Evolutionary conservation across 2,888 invertebrate genomes (phyloP), one percentile per base, ranked within the genome.

Genomic region (Erebia ligea): DNA sequence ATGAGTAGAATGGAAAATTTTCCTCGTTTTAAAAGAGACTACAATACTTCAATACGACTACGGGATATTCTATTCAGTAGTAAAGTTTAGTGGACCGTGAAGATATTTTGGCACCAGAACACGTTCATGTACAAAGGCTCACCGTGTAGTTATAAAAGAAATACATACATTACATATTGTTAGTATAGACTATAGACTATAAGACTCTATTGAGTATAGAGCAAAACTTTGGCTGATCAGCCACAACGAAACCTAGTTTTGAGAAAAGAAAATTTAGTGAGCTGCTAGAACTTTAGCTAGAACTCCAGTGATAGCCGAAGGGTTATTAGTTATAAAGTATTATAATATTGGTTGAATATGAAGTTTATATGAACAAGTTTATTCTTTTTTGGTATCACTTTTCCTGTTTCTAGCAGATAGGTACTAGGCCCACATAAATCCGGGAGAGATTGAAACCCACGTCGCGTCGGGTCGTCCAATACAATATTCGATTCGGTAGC

Each of bases 401-500:
- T 54, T 19, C 54, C 54, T 19, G 54, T 54, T 54, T 54, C 17
- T 17, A 54, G 17, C 2, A 52, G 9, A 17, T 54, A 54, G 10
- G 19, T 10, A 54, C n/a, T 40, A 68, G 61, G 42, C 45, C 40
- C 61, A 69, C 65, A 67, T 67, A 70, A 70, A 67, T 67, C 70
- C 62, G 70, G 48, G 45, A 21, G 15, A 62, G 63, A 62, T 68
- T 50, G 64, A 54, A 67, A 65, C 68, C 13, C 50, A 34, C 17
- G 45, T 63, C 42, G 63, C 19, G 57, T 63, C 52, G 58, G 63
- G 52, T 68, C 71, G 67, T 45, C 59, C 42, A 59, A 65, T 40
- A 65, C 48, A 69, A 65, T 61, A 65, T 71, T 65, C 68, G 68
- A 68, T 65, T 65, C 52, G 61, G 65, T 59, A 56, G 65, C 58